phyloP scores from a whole-genome alignment of 2,888 invertebrate genomes.

The Napeogenes inachia region DNA sequence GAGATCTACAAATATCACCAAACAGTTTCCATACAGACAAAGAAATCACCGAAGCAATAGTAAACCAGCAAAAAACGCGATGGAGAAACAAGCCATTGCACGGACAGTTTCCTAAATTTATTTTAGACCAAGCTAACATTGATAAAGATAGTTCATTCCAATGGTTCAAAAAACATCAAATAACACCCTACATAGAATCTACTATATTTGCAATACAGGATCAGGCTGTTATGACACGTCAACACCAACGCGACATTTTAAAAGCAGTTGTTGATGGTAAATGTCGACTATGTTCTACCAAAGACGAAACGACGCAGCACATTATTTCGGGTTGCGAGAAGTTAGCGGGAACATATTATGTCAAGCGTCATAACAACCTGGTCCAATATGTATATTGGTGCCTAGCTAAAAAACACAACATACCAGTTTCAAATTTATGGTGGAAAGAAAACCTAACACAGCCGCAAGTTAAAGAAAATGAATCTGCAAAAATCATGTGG shows the following conservation, averaged over 20 bases:
- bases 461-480: no score
- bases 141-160: no score
- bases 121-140: slow-evolving; percentile 11
- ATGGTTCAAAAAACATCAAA: slow-evolving; percentile 10
- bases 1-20: slow-evolving; percentile 1
- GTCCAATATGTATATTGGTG: slow-evolving; percentile 14
- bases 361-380: slow-evolving; percentile 24
- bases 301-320: slow-evolving; percentile 22
- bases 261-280: slow-evolving; percentile 1
- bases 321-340: slow-evolving; percentile 27
- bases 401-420: no score
- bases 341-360: slow-evolving; percentile 8
- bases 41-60: not conserved
- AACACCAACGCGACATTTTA: slow-evolving; percentile 11
- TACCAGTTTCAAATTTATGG: no score
- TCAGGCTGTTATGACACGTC: not conserved
- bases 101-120: slow-evolving; percentile 12
- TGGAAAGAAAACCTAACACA: no score
- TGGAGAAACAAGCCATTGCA: slow-evolving; percentile 13
- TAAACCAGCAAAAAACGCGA: not conserved
- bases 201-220: slow-evolving; percentile 12
- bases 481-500: no score
- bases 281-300: slow-evolving; percentile 15
- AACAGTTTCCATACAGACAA: no score
- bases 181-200: not conserved